Base-by-base conservation (phyloP, 2,797 vertebrate genomes). In the Adrianichthys oophorus region DNA sequence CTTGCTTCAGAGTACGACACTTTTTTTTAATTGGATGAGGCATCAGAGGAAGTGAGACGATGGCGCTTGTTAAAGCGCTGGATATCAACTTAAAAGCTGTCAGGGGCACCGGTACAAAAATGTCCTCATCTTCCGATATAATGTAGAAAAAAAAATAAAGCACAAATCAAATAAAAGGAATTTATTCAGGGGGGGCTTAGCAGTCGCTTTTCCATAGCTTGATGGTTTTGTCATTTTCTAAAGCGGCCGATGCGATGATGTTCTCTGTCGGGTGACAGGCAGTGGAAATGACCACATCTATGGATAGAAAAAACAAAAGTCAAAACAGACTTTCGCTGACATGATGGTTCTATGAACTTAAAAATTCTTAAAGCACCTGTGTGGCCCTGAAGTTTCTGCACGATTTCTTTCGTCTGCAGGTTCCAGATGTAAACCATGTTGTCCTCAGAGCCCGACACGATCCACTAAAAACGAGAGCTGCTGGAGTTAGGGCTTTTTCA, bases 211-310 rank as follows among this genome's bases (percentile, higher is more conserved):
- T 98, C 98, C 98, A 99, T 87, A 99, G 92, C 88, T 99, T 99
- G 90, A 99, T 99, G 81, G 97, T 99, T 90, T 99, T 99, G 95
- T 99, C 98, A 0, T 99, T 99, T 92, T 99, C 98, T 91, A 99
- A 89, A 15, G 98, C 97, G 0, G 98, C 98, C 0, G 98, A 99
- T 0, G 98, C 97, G 0, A 99, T 96, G 92, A 99, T 99, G 93
- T 99, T 99, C 85, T 99, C 98, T 82, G 98, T 99, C 0, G 97
- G 98, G 87, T 99, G 98, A 81, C 98, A 99, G 50, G 97, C 97
- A 1, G 98, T 99, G 0, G 97, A 99, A 78, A 99, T 98, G 70
- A 99, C 96, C 2, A 99, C 98, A 52, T 99, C 98, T 99, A 82
- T 0, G 4, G 4, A 6, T 74, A 23, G 42, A 21, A 57, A 37